Base-by-base conservation (phyloP, 1,140 invertebrate species). In the Drosophila cardini region DNA sequence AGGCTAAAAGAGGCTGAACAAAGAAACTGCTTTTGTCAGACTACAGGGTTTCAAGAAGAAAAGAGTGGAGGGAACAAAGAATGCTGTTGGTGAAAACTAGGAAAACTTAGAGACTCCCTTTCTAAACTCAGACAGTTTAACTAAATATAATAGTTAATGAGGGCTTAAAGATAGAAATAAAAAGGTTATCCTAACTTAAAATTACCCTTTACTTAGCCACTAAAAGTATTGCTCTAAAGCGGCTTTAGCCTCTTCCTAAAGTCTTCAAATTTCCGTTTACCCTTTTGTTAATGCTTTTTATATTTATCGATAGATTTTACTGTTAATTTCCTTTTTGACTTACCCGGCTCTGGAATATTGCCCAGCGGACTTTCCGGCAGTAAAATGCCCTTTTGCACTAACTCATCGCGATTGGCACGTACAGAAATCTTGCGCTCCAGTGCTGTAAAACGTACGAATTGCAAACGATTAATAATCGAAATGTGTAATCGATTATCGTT, bases 371-470 rank as follows among this genome's bases (percentile, higher is more conserved):
- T 97, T 87, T 98, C 97, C 73, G 97, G 97, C 85, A 97, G 92
- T 62, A 99, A 94, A 83, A 99, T 98, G 83, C 98, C 98, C 94
- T 98, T 98, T 93, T 98, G 96, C 92, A 99, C 97, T 94, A 99
- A 94, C 93, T 99, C 98, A 93, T 99, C 98, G 93, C 98, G 95
- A 94, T 97, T 98, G 90, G 97, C 97, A 94, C 98, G 95, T 94
- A 99, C 97, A 90, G 98, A 99, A 93, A 99, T 99, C 94, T 98
- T 99, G 92, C 98, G 95, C 94, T 99, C 98, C 93, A 99, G 95
- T 79, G 97, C 98, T 99, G 60, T 93, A 71, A 83, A 70, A 18
- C 93, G 60, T 43, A 3, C 5, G n/a, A 55, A 42, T 38, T 13
- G 9, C n/a, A n/a, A 46, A 43, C 6, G 16, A 32, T 30, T 63